These are phyloP conservation scores for Sphaerophoria rueppellii DNA, from an alignment of 2,888 invertebrate species.

Conservation along the genomic window DNA sequence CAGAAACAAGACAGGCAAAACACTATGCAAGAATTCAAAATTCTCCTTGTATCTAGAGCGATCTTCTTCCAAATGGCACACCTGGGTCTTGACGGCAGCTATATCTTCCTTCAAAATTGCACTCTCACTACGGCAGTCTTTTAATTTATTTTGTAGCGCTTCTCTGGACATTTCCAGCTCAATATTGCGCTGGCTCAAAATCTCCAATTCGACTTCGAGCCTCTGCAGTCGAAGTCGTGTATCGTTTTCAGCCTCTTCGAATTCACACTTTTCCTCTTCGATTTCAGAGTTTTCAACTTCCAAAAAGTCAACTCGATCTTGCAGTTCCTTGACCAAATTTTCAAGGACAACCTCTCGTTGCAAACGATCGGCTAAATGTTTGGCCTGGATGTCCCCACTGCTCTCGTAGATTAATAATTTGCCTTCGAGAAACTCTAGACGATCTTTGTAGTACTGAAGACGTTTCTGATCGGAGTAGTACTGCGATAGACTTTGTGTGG, in stretches of 20 bases:
- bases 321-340: conserved; percentile 82
- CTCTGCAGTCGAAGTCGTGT: conserved; percentile 83
- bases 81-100: conserved; percentile 79
- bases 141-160: conserved; percentile 84
- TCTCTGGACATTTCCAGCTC: conserved; percentile 85
- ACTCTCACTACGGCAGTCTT: conserved; percentile 82
- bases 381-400: conserved; percentile 85
- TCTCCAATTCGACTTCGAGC: conserved; percentile 86
- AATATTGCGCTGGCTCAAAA: conserved; percentile 82
- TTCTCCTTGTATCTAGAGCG: conserved; percentile 80
- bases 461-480: conserved; percentile 83
- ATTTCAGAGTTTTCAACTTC: conserved; percentile 86
- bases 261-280: conserved; percentile 89
- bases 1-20: conserved; percentile 77
- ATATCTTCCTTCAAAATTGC: conserved; percentile 79
- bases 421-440: conserved; percentile 85
- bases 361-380: conserved; percentile 85
- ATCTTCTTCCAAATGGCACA: conserved; percentile 79
- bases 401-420: conserved; percentile 87
- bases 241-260: conserved; percentile 90
- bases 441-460: conserved; percentile 86
- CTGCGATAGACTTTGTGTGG: conserved; percentile 66
- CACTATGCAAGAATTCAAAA: conserved; percentile 77
- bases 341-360: conserved; percentile 85
- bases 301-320: conserved; percentile 84